Conservation (phyloP, 2,113 vertebrate species). For the Hassar affinis region DNA sequence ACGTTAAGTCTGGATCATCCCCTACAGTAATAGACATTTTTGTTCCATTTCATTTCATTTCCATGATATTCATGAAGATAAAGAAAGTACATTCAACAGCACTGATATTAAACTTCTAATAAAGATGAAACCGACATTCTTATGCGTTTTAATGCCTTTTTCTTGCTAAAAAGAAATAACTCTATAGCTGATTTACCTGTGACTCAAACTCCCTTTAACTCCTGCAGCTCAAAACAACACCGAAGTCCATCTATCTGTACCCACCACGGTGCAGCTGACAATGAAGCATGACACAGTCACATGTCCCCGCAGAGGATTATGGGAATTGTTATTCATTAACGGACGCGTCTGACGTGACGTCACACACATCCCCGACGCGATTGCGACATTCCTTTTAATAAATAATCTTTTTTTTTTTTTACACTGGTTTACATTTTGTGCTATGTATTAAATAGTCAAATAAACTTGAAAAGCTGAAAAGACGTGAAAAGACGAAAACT, state of each 20-base stretch:
- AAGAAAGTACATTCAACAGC: too few species aligned
- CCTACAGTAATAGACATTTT: too few species aligned
- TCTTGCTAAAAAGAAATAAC: not conserved
- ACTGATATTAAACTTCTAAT: too few species aligned
- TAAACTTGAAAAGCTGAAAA: too few species aligned
- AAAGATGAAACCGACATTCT: not conserved
- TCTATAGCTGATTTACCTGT: not conserved
- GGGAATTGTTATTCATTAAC: constrained; percentile 41
- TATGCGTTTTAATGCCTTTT: not conserved
- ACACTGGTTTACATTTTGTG: too few species aligned
- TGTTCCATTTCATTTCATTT: too few species aligned
- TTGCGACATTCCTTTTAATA: too few species aligned
- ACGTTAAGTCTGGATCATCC: too few species aligned
- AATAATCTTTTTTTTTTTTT: not conserved
- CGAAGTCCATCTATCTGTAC: not conserved
- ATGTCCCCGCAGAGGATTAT: constrained; percentile 5
- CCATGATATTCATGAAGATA: too few species aligned
- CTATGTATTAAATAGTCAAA: not conserved
- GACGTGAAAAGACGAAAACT: not conserved
- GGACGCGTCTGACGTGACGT: not conserved
- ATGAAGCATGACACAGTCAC: not conserved
- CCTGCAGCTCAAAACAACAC: not conserved
- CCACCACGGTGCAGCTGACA: not conserved
- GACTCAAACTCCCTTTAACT: not conserved
- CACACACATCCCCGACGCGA: not conserved